phyloP scores from a whole-genome alignment of 2,888 invertebrate species.

The Noctuana brunneofusca region DNA sequence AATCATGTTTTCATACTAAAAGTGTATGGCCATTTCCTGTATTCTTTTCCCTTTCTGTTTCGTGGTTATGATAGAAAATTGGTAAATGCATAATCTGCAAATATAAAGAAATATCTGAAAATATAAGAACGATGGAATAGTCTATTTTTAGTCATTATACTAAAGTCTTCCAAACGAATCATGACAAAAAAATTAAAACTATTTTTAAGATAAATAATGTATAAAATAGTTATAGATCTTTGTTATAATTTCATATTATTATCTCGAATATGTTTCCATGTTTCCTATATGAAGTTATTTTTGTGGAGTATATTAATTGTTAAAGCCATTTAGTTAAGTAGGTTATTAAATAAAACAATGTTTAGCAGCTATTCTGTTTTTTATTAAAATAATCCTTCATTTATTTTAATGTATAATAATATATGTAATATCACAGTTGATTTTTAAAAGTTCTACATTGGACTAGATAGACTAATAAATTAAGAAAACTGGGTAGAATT shows the following conservation, averaged over 20 bases:
- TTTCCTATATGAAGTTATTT: conserved; percentile 39
- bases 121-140: too few relatives aligned
- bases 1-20: too few relatives aligned
- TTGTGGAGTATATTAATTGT: conserved; percentile 34
- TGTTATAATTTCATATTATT: conserved; percentile 16
- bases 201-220: background rate
- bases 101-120: too few relatives aligned
- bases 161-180: background rate
- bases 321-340: conserved; percentile 38
- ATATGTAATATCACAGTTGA: conserved; percentile 35
- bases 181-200: background rate
- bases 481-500: background rate
- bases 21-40: too few relatives aligned
- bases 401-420: background rate
- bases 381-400: conserved; percentile 38
- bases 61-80: too few relatives aligned
- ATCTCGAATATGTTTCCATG: conserved; percentile 31
- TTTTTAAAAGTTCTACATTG: background rate
- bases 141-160: background rate
- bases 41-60: too few relatives aligned
- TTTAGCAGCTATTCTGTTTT: conserved; percentile 36
- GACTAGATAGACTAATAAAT: background rate
- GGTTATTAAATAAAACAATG: conserved; percentile 39
- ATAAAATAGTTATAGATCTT: conserved; percentile 8
- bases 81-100: too few relatives aligned